A percentile compares a stretch with the other conserved stretches of the same genome.
These are phyloP conservation scores for Drosophila pseudoobscura DNA, from an alignment of 1,140 invertebrate genomes.

Conservation along the genomic window DNA sequence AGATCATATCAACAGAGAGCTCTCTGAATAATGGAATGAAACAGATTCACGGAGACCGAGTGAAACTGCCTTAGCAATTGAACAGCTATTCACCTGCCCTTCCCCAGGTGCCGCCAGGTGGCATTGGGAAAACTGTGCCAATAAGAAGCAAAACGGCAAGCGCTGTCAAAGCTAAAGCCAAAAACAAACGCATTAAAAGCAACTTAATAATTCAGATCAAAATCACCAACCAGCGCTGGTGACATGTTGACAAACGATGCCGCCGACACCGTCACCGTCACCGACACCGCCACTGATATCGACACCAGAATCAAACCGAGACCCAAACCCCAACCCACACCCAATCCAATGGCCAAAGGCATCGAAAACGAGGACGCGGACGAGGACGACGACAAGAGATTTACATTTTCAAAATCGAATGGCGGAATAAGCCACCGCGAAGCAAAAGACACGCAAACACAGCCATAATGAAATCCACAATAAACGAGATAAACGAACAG, in stretches of 20 bases:
- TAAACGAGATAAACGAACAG: constrained; percentile 76
- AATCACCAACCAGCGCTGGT: constrained; percentile 77
- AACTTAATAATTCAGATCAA: constrained; percentile 80
- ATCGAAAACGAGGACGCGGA: constrained; percentile 20
- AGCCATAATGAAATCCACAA: constrained; percentile 78
- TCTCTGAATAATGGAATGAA: not conserved
- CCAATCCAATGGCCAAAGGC: constrained; percentile 6
- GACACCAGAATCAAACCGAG: not conserved
- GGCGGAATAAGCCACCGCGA: constrained; percentile 79
- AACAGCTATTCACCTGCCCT: not conserved
- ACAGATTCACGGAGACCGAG: not conserved
- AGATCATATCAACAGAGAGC: no score
- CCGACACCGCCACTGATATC: constrained; percentile 20
- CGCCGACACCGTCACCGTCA: constrained; percentile 49
- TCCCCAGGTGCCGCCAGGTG: not conserved
- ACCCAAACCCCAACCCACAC: constrained; percentile 5
- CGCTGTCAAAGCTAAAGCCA: constrained; percentile 10
- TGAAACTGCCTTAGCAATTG: not conserved
- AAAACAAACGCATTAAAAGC: constrained; percentile 78
- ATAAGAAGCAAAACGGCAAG: constrained; percentile 21
- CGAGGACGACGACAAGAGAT: constrained; percentile 68
- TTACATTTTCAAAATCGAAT: constrained; percentile 80
- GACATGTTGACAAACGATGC: constrained; percentile 79
- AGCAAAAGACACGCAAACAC: constrained; percentile 76
- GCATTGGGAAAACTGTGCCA: constrained; percentile 47